phyloP scores from a whole-genome alignment of 2,888 invertebrate species.

The Amphiduros pacificus region DNA sequence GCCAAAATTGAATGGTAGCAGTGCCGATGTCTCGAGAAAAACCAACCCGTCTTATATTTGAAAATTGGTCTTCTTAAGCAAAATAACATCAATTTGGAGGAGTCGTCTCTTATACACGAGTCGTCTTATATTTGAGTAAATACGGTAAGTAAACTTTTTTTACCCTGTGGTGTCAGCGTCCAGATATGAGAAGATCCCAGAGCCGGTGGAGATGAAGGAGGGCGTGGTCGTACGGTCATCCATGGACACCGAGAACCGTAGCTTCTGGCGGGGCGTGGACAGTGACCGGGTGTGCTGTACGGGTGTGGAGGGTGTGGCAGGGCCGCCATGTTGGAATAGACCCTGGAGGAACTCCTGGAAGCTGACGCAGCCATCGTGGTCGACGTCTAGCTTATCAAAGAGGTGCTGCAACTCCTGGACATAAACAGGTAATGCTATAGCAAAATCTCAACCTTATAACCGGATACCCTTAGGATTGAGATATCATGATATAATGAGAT shows the following conservation, averaged over 20 bases:
- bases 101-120: too few relatives aligned
- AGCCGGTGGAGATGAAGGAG: constrained; percentile 38
- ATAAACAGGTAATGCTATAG: too few relatives aligned
- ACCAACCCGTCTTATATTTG: too few relatives aligned
- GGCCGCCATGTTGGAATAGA: constrained; percentile 63
- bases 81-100: too few relatives aligned
- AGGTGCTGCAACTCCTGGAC: constrained; percentile 66
- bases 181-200: constrained; percentile 53
- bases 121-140: too few relatives aligned
- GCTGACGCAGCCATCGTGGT: constrained; percentile 69
- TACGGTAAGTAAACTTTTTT: too few relatives aligned
- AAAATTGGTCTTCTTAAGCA: too few relatives aligned
- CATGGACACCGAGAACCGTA: constrained; percentile 2
- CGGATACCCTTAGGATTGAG: too few relatives aligned
- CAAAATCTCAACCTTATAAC: too few relatives aligned
- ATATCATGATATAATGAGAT: too few relatives aligned
- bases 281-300: constrained; percentile 10
- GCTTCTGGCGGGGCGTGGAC: constrained; percentile 23
- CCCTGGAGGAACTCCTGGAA: constrained; percentile 69
- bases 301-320: constrained; percentile 10
- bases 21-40: too few relatives aligned
- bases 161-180: constrained; percentile 55
- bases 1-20: too few relatives aligned
- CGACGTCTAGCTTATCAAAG: constrained; percentile 69
- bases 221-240: constrained; percentile 33